These are phyloP conservation scores for Sarcophaga caerulescens DNA, from an alignment of 2,888 invertebrate genomes.

Conservation along the genomic window DNA sequence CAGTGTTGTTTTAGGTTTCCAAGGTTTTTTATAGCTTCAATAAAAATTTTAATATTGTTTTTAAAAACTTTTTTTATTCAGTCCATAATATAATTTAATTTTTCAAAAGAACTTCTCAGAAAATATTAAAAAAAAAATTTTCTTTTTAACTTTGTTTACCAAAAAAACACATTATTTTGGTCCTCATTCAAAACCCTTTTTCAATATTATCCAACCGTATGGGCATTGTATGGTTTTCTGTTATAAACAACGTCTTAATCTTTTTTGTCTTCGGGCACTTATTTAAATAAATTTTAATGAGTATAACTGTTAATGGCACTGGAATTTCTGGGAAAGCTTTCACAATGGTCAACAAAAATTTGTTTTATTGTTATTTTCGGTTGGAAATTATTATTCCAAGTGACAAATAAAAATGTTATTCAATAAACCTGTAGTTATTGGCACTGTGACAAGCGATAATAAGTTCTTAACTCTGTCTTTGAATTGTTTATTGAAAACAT, in stretches of 20 bases:
- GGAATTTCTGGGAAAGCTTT: constrained; percentile 48
- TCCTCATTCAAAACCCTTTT: background rate
- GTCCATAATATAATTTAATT: background rate
- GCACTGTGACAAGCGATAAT: constrained; percentile 32
- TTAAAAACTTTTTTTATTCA: background rate
- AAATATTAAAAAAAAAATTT: background rate
- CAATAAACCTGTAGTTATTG: constrained; percentile 38
- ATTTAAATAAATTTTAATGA: background rate
- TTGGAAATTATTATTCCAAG: constrained; percentile 29
- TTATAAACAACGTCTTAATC: background rate
- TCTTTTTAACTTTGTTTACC: background rate
- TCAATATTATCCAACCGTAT: background rate
- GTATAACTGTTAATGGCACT: constrained; percentile 34
- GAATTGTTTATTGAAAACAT: constrained; percentile 26
- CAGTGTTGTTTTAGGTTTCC: no score
- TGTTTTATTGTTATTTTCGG: constrained; percentile 38
- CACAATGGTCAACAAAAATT: constrained; percentile 31
- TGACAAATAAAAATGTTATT: constrained; percentile 46
- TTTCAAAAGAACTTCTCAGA: background rate
- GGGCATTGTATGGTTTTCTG: background rate
- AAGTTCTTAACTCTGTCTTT: constrained; percentile 20
- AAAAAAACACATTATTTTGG: background rate
- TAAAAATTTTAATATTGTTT: background rate
- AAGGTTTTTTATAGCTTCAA: background rate
- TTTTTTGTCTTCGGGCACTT: background rate